Base-by-base conservation (phyloP, 1,140 invertebrate genomes). In the Tetragonula clypearis region DNA sequence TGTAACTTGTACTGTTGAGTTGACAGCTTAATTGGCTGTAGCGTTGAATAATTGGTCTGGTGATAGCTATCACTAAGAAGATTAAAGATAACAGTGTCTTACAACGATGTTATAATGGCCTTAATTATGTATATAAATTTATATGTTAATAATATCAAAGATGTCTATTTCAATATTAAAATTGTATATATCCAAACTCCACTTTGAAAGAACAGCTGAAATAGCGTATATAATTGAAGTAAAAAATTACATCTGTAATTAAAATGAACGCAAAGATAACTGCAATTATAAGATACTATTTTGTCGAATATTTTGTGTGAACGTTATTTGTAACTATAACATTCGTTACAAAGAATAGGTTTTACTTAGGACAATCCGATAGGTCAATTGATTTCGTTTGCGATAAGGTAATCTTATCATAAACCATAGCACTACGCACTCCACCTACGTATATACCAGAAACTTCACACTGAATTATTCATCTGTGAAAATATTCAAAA, bases 351-450 rank as follows among this genome's bases (percentile, higher is more conserved):
- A 69, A 41, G 41, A 41, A 69, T 55, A 8, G 3, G 12, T 30
- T 35, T 58, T 14, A 58, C 14, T 30, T 30, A 55, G 26, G 14
- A 75, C n/a, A 30, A n/a, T 69, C 41, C 1, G 35, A 66, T n/a
- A 66, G 11, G 30, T 26, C 11, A 26, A 58, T 35, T n/a, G 55
- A 5, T 58, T 26, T 75, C 12, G n/a, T 17, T 55, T 26, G 55
- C 8, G 19, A 75, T 75, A 75, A 30, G 11, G 1, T 58, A 75
- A 58, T 75, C 55, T 75, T 75, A 75, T 58, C 73, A n/a, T 21
- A 21, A 21, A 21, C 73, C 26, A 14, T 56, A 17, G 12, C n/a
- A 71, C 23, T 3, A 19, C 21, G 6, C 6, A 56, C 15, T 17
- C 8, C 17, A 56, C 2, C 14, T 30, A 30, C 41, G 4, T 12